These are phyloP conservation scores for Nemurella pictetii DNA, from an alignment of 2,888 invertebrate species.

Conservation along the genomic window DNA sequence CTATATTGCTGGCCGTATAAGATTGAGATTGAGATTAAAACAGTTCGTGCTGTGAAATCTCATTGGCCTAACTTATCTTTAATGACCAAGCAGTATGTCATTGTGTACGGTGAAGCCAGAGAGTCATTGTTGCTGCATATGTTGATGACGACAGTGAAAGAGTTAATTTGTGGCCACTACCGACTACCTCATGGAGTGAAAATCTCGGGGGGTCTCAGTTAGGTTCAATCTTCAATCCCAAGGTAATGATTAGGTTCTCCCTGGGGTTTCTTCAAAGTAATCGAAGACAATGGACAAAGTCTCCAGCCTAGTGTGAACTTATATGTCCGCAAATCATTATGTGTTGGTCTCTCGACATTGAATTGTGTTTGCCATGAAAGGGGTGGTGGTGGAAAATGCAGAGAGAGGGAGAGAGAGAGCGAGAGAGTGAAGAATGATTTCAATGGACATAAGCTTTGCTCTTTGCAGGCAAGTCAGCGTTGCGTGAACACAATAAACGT, in stretches of 20 bases:
- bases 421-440: slow-evolving; percentile 26
- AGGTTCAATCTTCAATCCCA: not conserved
- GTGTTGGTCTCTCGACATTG: slow-evolving; percentile 11
- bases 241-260: slow-evolving; percentile 32
- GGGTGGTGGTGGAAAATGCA: slow-evolving; percentile 15
- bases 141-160: slow-evolving; percentile 32
- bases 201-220: slow-evolving; percentile 12
- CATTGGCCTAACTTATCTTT: slow-evolving; percentile 6
- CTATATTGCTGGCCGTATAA: not conserved
- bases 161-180: slow-evolving; percentile 39
- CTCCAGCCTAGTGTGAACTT: slow-evolving; percentile 28
- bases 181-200: slow-evolving; percentile 18
- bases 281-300: slow-evolving; percentile 9
- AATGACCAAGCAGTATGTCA: slow-evolving; percentile 23
- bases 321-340: not conserved
- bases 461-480: slow-evolving; percentile 22
- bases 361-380: slow-evolving; percentile 11
- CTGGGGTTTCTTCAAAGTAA: slow-evolving; percentile 27
- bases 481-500: slow-evolving; percentile 33
- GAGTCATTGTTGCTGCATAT: slow-evolving; percentile 27
- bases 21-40: not conserved
- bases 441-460: slow-evolving; percentile 22
- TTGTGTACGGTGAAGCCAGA: not conserved
- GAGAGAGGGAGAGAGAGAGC: not conserved
- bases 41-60: slow-evolving; percentile 10